Conservation (phyloP, 2,888 invertebrate genomes). For the Nephrotoma guestfalica region DNA sequence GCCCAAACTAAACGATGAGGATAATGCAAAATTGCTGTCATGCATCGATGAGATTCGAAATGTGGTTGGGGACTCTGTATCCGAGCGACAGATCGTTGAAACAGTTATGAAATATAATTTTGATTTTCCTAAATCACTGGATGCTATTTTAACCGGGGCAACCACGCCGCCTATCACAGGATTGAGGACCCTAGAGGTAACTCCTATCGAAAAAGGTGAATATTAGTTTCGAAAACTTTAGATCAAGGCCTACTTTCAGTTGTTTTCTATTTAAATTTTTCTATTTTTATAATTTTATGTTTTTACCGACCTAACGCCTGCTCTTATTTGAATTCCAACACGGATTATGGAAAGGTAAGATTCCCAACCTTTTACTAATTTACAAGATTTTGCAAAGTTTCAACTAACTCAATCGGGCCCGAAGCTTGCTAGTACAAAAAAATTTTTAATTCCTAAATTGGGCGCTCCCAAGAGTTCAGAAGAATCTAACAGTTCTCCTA, state of each 20-base stretch:
- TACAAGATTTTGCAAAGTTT: neutral
- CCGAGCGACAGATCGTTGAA: constrained; percentile 57
- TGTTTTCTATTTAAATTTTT: constrained; percentile 13
- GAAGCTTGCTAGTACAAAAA: neutral
- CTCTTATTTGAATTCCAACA: neutral
- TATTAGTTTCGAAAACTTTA: neutral
- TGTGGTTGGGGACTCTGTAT: constrained; percentile 59
- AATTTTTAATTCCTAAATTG: constrained; percentile 5
- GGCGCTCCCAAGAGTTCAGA: neutral
- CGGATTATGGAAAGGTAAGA: constrained; percentile 35
- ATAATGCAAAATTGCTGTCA: constrained; percentile 61
- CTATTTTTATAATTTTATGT: constrained; percentile 6
- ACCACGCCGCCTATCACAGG: neutral
- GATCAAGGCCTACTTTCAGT: neutral
- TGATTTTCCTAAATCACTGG: constrained; percentile 55
- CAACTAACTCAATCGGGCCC: neutral
- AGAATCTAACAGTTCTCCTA: constrained; percentile 1
- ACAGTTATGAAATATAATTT: constrained; percentile 58
- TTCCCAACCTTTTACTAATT: constrained; percentile 16
- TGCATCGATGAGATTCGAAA: constrained; percentile 72
- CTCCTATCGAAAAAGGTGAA: constrained; percentile 5
- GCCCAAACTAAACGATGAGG: constrained; percentile 44
- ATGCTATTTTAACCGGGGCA: constrained; percentile 46
- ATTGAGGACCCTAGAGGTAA: constrained; percentile 14
- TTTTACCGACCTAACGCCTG: neutral